These are phyloP conservation scores for Ormyrus labotus DNA, from an alignment of 2,888 invertebrate species.

Conservation along the genomic window DNA sequence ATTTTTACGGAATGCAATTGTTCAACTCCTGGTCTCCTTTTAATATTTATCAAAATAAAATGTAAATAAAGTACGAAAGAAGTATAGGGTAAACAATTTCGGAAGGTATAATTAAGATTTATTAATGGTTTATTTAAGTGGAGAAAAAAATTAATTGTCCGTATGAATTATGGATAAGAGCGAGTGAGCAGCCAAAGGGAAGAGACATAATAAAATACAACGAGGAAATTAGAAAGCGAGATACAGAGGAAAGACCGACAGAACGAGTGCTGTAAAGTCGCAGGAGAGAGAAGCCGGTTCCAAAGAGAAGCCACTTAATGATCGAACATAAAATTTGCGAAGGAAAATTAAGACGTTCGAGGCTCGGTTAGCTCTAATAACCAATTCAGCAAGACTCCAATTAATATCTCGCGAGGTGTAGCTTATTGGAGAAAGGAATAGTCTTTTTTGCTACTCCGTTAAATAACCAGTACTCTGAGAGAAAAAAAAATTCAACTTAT, in stretches of 20 bases:
- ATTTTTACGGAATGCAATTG: too few relatives aligned
- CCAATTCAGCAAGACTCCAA: constrained; percentile 52
- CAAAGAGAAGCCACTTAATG: constrained; percentile 53
- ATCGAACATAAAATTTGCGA: constrained; percentile 56
- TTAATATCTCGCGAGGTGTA: constrained; percentile 48
- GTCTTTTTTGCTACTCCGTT: constrained; percentile 58
- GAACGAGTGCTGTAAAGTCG: constrained; percentile 31
- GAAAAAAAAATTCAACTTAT: background rate
- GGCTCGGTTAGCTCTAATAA: constrained; percentile 53
- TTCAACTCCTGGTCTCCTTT: too few relatives aligned
- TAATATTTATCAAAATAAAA: too few relatives aligned
- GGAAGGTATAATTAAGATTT: constrained; percentile 3
- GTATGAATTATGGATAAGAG: constrained; percentile 21
- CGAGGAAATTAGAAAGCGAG: constrained; percentile 50
- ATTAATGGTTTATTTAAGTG: constrained; percentile 27
- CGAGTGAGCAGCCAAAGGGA: background rate
- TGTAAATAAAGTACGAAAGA: too few relatives aligned
- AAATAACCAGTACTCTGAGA: constrained; percentile 58
- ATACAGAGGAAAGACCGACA: constrained; percentile 39
- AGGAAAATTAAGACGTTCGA: constrained; percentile 55
- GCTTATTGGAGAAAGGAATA: constrained; percentile 28
- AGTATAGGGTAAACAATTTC: background rate
- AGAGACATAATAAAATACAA: constrained; percentile 36
- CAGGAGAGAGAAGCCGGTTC: constrained; percentile 36
- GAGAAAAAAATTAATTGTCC: constrained; percentile 9